Conservation (phyloP, 1,140 invertebrate genomes). For the Onthophagus taurus region DNA sequence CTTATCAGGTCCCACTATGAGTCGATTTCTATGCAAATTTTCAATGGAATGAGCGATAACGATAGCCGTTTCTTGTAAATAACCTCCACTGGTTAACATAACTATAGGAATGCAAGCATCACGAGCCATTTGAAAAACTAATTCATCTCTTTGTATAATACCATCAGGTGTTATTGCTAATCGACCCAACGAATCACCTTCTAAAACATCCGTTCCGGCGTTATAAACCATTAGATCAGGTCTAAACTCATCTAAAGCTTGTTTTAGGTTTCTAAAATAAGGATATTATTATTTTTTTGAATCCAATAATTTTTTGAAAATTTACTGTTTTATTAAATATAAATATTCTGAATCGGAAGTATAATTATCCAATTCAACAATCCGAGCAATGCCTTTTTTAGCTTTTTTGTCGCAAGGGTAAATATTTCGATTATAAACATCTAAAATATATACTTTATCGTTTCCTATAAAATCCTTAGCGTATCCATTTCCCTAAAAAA, state of each 20-base stretch:
- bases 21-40: conserved; percentile 49
- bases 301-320: conserved; percentile 21
- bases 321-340: conserved; percentile 53
- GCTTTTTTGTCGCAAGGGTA: conserved; percentile 71
- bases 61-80: conserved; percentile 60
- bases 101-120: conserved; percentile 62
- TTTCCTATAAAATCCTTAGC: conserved; percentile 68
- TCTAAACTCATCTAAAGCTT: conserved; percentile 60
- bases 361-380: conserved; percentile 55
- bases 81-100: conserved; percentile 84
- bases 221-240: conserved; percentile 80
- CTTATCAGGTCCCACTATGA: conserved; percentile 32
- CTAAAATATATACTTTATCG: conserved; percentile 71
- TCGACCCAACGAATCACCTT: conserved; percentile 65
- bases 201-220: conserved; percentile 77
- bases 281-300: background rate
- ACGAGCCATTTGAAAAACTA: conserved; percentile 66
- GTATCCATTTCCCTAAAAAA: conserved; percentile 71
- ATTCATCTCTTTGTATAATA: conserved; percentile 70
- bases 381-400: conserved; percentile 62
- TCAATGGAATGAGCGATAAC: conserved; percentile 76
- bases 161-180: conserved; percentile 63
- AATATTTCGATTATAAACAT: conserved; percentile 75
- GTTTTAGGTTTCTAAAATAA: conserved; percentile 48
- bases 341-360: conserved; percentile 67